Evolutionary conservation across 2,113 vertebrate species (phyloP).

Genomic region (Campylomormyrus numenius): DNA sequence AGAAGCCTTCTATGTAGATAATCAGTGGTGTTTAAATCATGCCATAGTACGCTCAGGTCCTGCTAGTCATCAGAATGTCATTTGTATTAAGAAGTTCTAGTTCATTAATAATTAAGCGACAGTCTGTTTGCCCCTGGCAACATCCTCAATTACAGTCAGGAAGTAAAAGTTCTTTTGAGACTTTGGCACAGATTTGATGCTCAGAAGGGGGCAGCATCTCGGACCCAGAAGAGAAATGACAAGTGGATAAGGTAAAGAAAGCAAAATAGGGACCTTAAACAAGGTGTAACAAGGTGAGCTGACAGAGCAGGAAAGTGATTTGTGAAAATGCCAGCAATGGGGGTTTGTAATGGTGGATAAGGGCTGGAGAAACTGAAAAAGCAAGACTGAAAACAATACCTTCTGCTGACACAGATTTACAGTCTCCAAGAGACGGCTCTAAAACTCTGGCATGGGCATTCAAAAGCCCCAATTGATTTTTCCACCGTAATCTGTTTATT

Average conservation of each 20-base stretch:
- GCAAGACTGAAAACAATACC: neutral
- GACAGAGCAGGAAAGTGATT: constrained; percentile 34
- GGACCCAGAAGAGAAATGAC: constrained; percentile 58
- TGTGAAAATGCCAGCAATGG: constrained; percentile 37
- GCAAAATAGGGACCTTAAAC: constrained; percentile 51
- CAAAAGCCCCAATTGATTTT: neutral
- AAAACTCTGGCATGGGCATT: neutral
- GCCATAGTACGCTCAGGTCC: constrained; percentile 40
- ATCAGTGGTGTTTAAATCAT: constrained; percentile 44
- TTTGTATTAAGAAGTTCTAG: constrained; percentile 39
- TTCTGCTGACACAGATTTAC: neutral
- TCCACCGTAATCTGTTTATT: neutral
- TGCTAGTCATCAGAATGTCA: constrained; percentile 44
- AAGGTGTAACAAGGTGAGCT: constrained; percentile 42
- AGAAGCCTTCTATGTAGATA: constrained; percentile 35
- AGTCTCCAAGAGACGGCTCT: too few relatives aligned
- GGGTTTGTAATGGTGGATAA: constrained; percentile 43
- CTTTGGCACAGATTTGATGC: constrained; percentile 53
- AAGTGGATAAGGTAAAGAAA: constrained; percentile 40
- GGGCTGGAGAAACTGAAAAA: constrained; percentile 24
- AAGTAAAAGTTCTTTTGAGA: constrained; percentile 56
- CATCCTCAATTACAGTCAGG: constrained; percentile 32
- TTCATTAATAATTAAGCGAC: constrained; percentile 55
- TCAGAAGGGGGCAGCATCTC: constrained; percentile 54
- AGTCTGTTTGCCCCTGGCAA: constrained; percentile 43